Conservation (phyloP, 2,888 invertebrate genomes). For the Entomobrya proxima region DNA sequence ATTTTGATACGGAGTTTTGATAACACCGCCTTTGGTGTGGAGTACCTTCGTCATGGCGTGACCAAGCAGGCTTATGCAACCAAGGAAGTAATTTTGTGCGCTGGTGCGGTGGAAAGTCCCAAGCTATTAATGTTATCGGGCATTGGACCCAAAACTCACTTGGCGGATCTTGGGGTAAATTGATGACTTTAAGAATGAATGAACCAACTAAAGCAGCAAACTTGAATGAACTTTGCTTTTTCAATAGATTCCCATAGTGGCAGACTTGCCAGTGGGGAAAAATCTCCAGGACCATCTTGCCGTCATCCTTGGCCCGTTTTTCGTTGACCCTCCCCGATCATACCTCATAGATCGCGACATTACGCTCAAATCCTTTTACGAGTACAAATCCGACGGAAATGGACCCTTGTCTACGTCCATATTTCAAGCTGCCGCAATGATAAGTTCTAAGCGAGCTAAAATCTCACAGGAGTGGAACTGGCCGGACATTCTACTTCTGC, state of each 20-base stretch:
- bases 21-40: slow-evolving; percentile 69
- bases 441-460: slow-evolving; percentile 66
- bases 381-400: slow-evolving; percentile 69
- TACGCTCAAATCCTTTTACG: slow-evolving; percentile 63
- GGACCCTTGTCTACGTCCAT: slow-evolving; percentile 64
- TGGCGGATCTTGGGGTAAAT: slow-evolving; percentile 69
- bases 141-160: slow-evolving; percentile 64
- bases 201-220: no score
- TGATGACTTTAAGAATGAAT: not conserved
- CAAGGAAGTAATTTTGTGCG: slow-evolving; percentile 69
- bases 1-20: slow-evolving; percentile 67
- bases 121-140: slow-evolving; percentile 69
- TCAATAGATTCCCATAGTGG: slow-evolving; percentile 66
- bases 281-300: slow-evolving; percentile 71
- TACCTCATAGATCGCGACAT: slow-evolving; percentile 69
- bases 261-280: slow-evolving; percentile 67
- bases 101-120: slow-evolving; percentile 64
- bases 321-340: slow-evolving; percentile 67
- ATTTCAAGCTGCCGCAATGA: slow-evolving; percentile 69
- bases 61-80: slow-evolving; percentile 68
- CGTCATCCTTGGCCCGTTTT: slow-evolving; percentile 68
- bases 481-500: slow-evolving; percentile 68
- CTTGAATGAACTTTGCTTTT: no score
- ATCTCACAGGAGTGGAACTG: slow-evolving; percentile 57
- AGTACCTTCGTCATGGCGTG: slow-evolving; percentile 67